These are phyloP conservation scores for Falcunculus frontatus DNA, from an alignment of 2,113 vertebrate genomes.

Conservation along the genomic window DNA sequence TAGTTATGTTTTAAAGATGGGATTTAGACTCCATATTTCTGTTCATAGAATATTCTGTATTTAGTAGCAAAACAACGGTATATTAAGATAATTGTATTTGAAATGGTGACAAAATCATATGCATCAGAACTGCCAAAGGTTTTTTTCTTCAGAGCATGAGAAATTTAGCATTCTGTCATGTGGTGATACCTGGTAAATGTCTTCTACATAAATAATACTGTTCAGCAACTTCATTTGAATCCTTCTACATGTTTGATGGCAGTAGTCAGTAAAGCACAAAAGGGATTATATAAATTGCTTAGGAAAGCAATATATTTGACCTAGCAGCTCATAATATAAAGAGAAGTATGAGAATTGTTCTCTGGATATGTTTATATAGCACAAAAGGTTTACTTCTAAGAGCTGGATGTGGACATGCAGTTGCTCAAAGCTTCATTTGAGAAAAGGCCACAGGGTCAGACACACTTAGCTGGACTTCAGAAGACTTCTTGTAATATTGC, in stretches of 20 bases:
- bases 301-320: not conserved
- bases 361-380: not conserved
- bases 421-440: not conserved
- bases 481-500: not conserved
- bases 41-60: not conserved
- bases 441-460: not conserved
- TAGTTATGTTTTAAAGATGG: not conserved
- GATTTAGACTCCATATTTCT: not conserved
- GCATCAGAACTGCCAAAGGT: not conserved
- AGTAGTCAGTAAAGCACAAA: not conserved
- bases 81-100: not conserved
- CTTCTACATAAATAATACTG: not conserved
- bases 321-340: not conserved
- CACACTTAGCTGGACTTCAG: not conserved
- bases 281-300: not conserved
- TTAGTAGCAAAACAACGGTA: not conserved
- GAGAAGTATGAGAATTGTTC: not conserved
- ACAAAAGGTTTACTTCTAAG: not conserved
- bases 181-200: not conserved
- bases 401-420: not conserved
- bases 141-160: not conserved
- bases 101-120: not conserved
- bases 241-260: not conserved
- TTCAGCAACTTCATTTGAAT: not conserved
- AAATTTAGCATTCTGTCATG: not conserved